Evolutionary conservation across 2,888 invertebrate genomes (phyloP), one percentile per base, ranked within the genome.

Genomic region (Epistrophe eligans): DNA sequence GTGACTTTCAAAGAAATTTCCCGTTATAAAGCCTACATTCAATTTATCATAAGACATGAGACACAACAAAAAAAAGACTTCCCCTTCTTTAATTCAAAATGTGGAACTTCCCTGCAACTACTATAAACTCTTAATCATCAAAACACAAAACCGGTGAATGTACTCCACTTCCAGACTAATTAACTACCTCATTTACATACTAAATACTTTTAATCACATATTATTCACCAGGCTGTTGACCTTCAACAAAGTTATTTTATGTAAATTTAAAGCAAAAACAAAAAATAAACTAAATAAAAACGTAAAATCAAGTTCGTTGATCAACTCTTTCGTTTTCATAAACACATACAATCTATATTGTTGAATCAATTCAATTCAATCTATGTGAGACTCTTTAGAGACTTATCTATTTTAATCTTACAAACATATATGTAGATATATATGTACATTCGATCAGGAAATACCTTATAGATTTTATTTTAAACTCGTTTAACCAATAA

Each of bases 161-260:
- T 67, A 67, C 73, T 80, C 67, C 58, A 66, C 58, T 60, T 80
- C 48, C 52, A 67, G 58, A 74, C 66, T 76, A 19, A 50, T 48
- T 50, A 15, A 67, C 35, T 35, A 50, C 8, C 48, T 67, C 19
- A 50, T 67, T 67, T 35, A 24, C n/a, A 67, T 67, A 10, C 38
- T 50, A 67, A 67, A 50, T 50, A 38, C 24, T 17, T 15, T 67
- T 67, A 67, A 50, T 50, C 48, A 50, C 50, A 70, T 24, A 55
- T 70, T 24, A 6, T 52, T 24, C 10, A 15, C 6, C 45, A 66
- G 66, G 52, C 67, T 70, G 70, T 70, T 55, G 70, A 55, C 70
- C 70, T 70, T 70, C 55, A 70, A 10, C 17, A 70, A 55, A 70
- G 40, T 24, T 40, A 24, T 17, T 70, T 70, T 40, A 38, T 55